Base-by-base conservation (phyloP, 1,140 invertebrate genomes). In the Teleopsis dalmanni region DNA sequence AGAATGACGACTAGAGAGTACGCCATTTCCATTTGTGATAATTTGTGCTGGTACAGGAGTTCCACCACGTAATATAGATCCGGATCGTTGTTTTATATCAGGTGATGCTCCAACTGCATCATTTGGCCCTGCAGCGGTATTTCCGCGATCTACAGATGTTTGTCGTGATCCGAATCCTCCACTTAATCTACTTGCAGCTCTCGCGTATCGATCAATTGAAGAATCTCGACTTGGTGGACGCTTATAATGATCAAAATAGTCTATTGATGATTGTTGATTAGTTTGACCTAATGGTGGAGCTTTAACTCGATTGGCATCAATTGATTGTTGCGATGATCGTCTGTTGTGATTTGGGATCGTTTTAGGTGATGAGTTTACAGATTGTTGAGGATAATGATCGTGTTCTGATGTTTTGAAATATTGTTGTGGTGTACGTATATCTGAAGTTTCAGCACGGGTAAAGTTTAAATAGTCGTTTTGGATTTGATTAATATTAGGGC, bases 211-310 rank as follows among this genome's bases (percentile, higher is more conserved):
- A 74, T 92, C 89, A 29, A 91, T 85, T 55, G 88, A 91, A 53
- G 84, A 85, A 62, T 92, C 90, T 62, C 88, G 75, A 73, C 88
- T 91, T 3, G 88, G 87, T 45, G 88, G 85, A 62, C 86, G 78
- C 69, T 91, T 91, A 65, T 97, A 98, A 65, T 97, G 93, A 74
- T 96, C 92, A 69, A 96, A 82, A 61, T 82, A 79, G 57, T 83
- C 81, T 54, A 82, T 83, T 26, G 80, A 81, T 3, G 79, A 72
- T 60, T 78, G 76, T 56, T 78, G 76, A 7, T 70, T 66, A 33
- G 67, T 69, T 41, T 70, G 69, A n/a, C 73, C 73, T 47, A 78
- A 47, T 57, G 75, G 74, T 10, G 76, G 79, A 6, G 76, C 72
- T n/a, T 60, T 26, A 18, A 40, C 19, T 29, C 29, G 25, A 19